These are phyloP conservation scores for Parnassius glacialis DNA, from an alignment of 2,888 invertebrate species.

Conservation along the genomic window DNA sequence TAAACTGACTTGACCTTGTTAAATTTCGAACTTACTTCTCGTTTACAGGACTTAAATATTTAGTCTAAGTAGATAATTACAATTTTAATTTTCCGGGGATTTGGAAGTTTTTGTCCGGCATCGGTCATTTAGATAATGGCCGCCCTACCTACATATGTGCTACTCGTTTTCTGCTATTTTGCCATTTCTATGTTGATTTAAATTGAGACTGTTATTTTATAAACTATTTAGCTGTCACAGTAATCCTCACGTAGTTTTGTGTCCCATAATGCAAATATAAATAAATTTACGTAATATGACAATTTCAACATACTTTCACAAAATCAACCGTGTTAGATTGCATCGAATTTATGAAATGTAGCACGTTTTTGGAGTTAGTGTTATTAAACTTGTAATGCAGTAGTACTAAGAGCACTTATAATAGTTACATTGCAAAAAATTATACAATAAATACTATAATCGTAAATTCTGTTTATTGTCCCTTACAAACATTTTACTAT, in stretches of 20 bases:
- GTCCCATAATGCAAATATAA: slow-evolving; percentile 19
- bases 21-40: too few species aligned
- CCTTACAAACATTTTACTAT: too few species aligned
- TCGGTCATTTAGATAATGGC: too few species aligned
- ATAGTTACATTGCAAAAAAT: too few species aligned
- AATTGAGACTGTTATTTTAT: slow-evolving; percentile 19
- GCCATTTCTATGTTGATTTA: slow-evolving; percentile 23
- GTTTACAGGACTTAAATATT: too few species aligned
- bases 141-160: not conserved
- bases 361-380: slow-evolving; percentile 8
- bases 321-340: slow-evolving; percentile 11
- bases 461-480: too few species aligned
- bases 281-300: slow-evolving; percentile 19
- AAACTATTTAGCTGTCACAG: slow-evolving; percentile 17
- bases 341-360: slow-evolving; percentile 15
- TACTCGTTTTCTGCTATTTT: slow-evolving; percentile 24
- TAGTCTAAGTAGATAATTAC: too few species aligned
- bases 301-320: slow-evolving; percentile 24
- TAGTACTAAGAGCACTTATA: too few species aligned
- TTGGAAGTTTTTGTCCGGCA: too few species aligned
- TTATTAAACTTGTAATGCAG: not conserved
- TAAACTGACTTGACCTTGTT: too few species aligned
- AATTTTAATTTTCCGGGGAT: too few species aligned
- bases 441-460: too few species aligned
- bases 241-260: slow-evolving; percentile 11